Conservation (phyloP, 1,140 invertebrate species). For the Bombus sylvicola region DNA sequence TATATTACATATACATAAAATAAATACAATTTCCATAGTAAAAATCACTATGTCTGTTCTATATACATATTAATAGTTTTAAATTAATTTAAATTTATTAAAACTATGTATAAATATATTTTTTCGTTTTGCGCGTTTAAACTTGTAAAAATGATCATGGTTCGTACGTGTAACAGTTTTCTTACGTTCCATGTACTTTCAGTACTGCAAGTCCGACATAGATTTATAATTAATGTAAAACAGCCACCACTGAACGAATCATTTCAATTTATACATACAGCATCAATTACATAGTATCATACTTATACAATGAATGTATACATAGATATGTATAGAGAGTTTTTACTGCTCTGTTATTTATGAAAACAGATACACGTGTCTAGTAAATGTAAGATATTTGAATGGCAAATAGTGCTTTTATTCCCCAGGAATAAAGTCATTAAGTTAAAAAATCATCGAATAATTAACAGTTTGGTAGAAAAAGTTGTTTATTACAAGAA, state of each 20-base stretch:
- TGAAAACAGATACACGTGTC: neutral
- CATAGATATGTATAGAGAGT: neutral
- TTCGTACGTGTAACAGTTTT: neutral
- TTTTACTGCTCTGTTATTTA: neutral
- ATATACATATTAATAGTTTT: too few species aligned
- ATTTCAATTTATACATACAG: neutral
- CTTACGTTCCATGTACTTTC: neutral
- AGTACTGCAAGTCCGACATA: neutral
- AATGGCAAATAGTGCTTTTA: neutral
- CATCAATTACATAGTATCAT: neutral
- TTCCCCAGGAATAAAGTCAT: neutral
- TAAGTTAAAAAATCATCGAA: neutral
- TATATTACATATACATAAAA: too few species aligned
- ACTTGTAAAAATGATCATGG: neutral
- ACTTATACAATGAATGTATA: neutral
- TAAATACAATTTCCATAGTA: too few species aligned
- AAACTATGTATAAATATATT: neutral
- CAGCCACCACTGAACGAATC: neutral
- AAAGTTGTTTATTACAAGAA: too few species aligned
- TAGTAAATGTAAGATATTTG: neutral
- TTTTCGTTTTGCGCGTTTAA: neutral
- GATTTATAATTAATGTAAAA: neutral
- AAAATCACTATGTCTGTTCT: too few species aligned
- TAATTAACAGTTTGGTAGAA: too few species aligned
- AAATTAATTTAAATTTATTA: too few species aligned